Conservation (phyloP, 2,113 vertebrate species). For the Cyanoramphus novaezelandiae region DNA sequence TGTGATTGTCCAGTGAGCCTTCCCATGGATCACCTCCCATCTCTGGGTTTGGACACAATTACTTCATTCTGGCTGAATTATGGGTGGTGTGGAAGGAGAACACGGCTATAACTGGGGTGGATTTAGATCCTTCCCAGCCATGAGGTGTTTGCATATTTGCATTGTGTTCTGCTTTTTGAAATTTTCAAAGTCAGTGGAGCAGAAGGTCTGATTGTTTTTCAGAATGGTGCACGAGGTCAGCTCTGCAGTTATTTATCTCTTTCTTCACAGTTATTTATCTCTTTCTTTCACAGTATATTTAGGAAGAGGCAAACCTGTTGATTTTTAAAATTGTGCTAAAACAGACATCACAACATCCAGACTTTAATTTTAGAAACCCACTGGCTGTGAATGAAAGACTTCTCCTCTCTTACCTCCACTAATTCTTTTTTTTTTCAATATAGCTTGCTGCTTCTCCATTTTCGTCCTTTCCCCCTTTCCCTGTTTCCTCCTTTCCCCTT, state of each 20-base stretch:
- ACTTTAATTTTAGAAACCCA: not conserved
- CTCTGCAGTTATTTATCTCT: not conserved
- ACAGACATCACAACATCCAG: not conserved
- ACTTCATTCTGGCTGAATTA: not conserved
- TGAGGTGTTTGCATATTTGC: not conserved
- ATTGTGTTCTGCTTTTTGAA: not conserved
- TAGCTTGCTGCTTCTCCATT: not conserved
- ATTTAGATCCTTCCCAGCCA: not conserved
- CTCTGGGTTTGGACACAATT: not conserved
- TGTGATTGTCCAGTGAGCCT: conserved; percentile 12
- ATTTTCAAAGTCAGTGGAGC: not conserved
- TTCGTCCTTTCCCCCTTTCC: not conserved
- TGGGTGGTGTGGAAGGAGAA: not conserved
- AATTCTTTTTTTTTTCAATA: not conserved
- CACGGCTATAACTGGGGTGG: not conserved
- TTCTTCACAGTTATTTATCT: not conserved
- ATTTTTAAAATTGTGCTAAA: not conserved
- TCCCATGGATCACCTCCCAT: not conserved
- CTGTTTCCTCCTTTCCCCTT: no score
- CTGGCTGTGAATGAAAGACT: not conserved
- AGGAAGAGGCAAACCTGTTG: not conserved
- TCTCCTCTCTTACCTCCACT: not conserved
- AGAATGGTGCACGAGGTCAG: not conserved
- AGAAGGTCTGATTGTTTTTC: not conserved
- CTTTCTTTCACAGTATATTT: not conserved